Conservation (phyloP, 2,888 invertebrate species). For the Drosophila kanekoi region DNA sequence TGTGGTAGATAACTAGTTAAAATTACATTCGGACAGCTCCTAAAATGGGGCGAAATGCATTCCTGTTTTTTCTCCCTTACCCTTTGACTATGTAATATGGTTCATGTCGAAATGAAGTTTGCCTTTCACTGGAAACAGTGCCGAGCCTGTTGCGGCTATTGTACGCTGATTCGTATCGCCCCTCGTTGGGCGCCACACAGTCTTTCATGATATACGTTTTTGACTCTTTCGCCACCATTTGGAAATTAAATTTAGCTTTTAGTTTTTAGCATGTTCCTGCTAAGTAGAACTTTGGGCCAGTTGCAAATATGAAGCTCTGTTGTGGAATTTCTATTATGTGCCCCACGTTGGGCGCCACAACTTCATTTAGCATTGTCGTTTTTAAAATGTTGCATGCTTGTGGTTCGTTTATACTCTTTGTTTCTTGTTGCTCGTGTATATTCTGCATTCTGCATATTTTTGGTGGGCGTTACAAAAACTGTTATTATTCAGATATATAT, state of each 20-base stretch:
- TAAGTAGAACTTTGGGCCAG: neutral
- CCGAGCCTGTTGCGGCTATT: neutral
- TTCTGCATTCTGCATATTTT: constrained; percentile 27
- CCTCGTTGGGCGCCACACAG: constrained; percentile 16
- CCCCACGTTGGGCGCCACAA: constrained; percentile 28
- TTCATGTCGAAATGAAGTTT: constrained; percentile 27
- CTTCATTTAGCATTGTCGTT: constrained; percentile 32
- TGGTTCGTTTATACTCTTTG: constrained; percentile 33
- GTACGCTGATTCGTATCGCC: neutral
- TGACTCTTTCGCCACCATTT: neutral
- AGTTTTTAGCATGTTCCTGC: neutral
- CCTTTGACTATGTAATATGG: constrained; percentile 11
- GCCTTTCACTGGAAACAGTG: constrained; percentile 13
- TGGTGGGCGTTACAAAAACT: constrained; percentile 28
- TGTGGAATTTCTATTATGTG: neutral
- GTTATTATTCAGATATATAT: constrained; percentile 26
- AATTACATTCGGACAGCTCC: constrained; percentile 20
- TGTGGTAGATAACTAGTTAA: constrained; percentile 26
- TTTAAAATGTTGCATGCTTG: constrained; percentile 42
- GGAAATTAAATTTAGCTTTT: neutral
- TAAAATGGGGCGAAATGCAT: constrained; percentile 20
- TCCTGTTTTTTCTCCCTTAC: constrained; percentile 7
- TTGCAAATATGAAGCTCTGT: neutral
- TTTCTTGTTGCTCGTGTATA: constrained; percentile 14
- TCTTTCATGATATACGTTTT: neutral